These are phyloP conservation scores for Corythaixoides concolor DNA, from an alignment of 2,113 vertebrate species.

Conservation along the genomic window DNA sequence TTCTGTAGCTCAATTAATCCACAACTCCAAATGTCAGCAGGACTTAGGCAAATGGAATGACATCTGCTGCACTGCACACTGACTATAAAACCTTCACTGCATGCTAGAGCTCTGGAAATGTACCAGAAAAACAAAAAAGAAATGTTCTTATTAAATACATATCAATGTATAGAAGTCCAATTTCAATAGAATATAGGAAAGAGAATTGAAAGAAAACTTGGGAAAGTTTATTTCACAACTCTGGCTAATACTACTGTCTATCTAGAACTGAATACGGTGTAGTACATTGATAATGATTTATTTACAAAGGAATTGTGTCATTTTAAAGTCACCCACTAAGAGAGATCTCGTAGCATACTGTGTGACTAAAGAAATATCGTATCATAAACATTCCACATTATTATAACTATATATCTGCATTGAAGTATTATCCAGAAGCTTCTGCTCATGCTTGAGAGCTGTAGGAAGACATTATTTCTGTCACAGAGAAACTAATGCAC, in stretches of 20 bases:
- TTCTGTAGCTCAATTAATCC: constrained; percentile 90
- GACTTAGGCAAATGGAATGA: constrained; percentile 96
- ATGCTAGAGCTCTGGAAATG: constrained; percentile 75
- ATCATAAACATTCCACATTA: neutral
- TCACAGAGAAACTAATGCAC: neutral
- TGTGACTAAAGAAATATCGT: neutral
- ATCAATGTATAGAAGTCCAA: constrained; percentile 63
- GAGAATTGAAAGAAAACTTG: constrained; percentile 38
- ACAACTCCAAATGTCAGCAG: constrained; percentile 97
- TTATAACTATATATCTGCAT: neutral
- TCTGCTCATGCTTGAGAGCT: neutral
- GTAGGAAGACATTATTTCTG: neutral
- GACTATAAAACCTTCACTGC: constrained; percentile 87
- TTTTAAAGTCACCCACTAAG: neutral
- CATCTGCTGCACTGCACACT: constrained; percentile 90
- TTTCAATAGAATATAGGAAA: constrained; percentile 36
- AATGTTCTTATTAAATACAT: constrained; percentile 70
- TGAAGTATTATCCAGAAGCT: neutral
- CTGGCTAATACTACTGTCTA: neutral
- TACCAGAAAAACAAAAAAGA: constrained; percentile 72
- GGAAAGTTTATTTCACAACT: neutral
- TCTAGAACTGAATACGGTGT: neutral
- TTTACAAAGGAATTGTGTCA: neutral
- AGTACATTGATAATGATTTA: neutral
- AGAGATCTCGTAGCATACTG: neutral